Evolutionary conservation across 1,140 invertebrate species (phyloP).

Genomic region (Drosophila pallidifrons): DNA sequence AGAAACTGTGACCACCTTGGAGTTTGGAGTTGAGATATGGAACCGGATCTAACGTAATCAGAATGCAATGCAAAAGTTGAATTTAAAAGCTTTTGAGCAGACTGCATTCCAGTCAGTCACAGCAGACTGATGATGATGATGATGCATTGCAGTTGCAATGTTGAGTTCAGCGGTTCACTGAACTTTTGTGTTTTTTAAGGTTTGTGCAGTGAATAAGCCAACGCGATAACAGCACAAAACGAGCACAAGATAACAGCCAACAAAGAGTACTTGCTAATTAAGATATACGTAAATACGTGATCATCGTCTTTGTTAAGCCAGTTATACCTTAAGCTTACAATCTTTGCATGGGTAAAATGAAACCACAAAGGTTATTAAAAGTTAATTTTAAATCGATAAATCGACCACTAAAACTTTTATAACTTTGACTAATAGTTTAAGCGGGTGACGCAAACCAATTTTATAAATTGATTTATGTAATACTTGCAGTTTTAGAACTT

Average conservation of each 20-base stretch:
- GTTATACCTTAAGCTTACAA: background rate
- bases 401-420: no score
- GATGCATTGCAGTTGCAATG: slow-evolving; percentile 17
- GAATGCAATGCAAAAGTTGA: slow-evolving; percentile 9
- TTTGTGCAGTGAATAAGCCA: slow-evolving; percentile 16
- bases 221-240: background rate
- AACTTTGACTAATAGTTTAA: no score
- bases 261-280: slow-evolving; percentile 20
- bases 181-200: slow-evolving; percentile 47
- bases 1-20: no score
- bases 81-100: no score
- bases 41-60: no score
- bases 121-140: background rate
- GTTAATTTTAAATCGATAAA: no score
- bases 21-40: no score
- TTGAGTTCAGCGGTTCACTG: slow-evolving; percentile 41
- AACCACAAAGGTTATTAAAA: background rate
- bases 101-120: background rate
- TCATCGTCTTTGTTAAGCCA: slow-evolving; percentile 6
- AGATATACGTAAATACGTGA: background rate
- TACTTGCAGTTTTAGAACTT: no score
- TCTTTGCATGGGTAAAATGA: background rate
- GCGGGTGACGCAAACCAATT: no score
- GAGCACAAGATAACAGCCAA: slow-evolving; percentile 7
- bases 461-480: no score